Conservation (phyloP, 2,888 invertebrate species). For the Melanchra persicariae region DNA sequence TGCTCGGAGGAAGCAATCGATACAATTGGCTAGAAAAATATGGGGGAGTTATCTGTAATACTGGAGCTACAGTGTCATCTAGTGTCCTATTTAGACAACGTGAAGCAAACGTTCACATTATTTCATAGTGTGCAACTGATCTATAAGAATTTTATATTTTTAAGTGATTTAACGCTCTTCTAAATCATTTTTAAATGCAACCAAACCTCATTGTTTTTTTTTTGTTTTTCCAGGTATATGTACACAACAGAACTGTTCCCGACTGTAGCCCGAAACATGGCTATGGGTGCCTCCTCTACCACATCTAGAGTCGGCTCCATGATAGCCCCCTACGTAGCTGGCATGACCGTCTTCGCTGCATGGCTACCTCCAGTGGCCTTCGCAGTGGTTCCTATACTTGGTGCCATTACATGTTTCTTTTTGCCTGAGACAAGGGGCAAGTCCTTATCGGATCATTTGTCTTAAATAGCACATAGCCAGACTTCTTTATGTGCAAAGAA, state of each 20-base stretch:
- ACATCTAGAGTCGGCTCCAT: conserved; percentile 91
- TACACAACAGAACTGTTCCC: conserved; percentile 91
- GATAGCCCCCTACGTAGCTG: conserved; percentile 90
- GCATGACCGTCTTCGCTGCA: conserved; percentile 54
- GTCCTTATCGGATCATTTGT: conserved; percentile 64
- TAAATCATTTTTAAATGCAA: background rate
- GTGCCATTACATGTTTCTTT: conserved; percentile 62
- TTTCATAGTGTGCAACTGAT: no score
- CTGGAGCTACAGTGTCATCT: no score
- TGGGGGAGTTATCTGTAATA: no score
- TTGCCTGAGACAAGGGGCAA: conserved; percentile 74
- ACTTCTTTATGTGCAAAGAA: background rate
- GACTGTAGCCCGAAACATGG: conserved; percentile 90
- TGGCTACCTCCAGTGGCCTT: conserved; percentile 73
- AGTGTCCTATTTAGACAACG: no score
- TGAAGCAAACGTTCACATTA: no score
- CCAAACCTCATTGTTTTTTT: background rate
- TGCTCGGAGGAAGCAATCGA: no score
- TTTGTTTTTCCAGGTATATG: conserved; percentile 69
- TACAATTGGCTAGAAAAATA: no score
- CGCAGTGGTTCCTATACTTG: conserved; percentile 66
- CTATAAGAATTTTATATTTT: no score
- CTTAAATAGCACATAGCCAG: conserved; percentile 27
- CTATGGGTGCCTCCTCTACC: conserved; percentile 91
- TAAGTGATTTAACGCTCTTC: no score